A percentile compares a stretch with the other conserved stretches of the same genome.
Conservation (phyloP, 1,140 invertebrate species). For the Anadara kagoshimensis region DNA sequence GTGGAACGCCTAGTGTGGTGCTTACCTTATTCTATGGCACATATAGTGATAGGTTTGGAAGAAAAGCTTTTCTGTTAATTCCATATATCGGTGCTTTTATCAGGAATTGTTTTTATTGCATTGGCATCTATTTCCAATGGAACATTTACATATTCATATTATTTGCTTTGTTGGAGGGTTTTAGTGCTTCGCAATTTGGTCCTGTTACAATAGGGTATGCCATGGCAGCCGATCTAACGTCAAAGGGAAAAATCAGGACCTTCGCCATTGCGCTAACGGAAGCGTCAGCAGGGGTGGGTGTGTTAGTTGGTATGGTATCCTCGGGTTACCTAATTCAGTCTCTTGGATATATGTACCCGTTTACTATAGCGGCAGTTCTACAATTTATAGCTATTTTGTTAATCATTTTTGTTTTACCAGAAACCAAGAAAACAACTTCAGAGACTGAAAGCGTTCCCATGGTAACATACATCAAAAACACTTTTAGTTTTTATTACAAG, state of each 20-base stretch:
- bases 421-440: conserved; percentile 9
- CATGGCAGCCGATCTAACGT: conserved; percentile 28
- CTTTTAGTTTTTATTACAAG: conserved; percentile 16
- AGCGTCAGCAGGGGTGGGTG: conserved; percentile 4
- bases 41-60: conserved; percentile 26
- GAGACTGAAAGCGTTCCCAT: background rate
- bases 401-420: conserved; percentile 28
- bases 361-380: conserved; percentile 3
- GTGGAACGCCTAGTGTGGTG: conserved; percentile 25
- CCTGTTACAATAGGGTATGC: conserved; percentile 13
- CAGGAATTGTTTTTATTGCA: background rate
- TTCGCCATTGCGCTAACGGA: conserved; percentile 21
- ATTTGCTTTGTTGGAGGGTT: conserved; percentile 21
- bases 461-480: background rate
- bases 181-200: background rate
- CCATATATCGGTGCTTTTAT: conserved; percentile 22
- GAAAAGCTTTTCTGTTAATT: conserved; percentile 20
- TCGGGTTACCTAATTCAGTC: conserved; percentile 31
- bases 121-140: conserved; percentile 7
- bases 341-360: conserved; percentile 22
- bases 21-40: conserved; percentile 20
- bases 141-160: conserved; percentile 14
- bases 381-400: conserved; percentile 3
- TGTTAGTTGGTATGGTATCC: conserved; percentile 2
- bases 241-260: conserved; percentile 17